Conservation (phyloP, 2,113 vertebrate genomes). For the Girardinichthys multiradiatus region DNA sequence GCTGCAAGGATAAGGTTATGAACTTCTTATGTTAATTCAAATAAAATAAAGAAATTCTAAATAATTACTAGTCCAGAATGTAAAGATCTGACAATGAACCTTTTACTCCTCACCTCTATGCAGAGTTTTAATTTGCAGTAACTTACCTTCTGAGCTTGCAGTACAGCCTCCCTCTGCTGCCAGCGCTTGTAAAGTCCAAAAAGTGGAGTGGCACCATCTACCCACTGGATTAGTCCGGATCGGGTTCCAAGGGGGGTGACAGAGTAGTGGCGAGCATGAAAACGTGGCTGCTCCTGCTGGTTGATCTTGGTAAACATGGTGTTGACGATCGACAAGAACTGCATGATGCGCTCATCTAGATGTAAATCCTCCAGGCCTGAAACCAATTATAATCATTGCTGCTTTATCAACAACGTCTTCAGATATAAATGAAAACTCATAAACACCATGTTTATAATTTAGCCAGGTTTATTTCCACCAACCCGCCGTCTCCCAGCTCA, state of each 20-base stretch:
- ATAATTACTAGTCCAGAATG: no score
- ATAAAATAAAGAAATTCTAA: background rate
- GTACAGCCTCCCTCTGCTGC: constrained; percentile 93
- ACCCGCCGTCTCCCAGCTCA: no score
- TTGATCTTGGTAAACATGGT: constrained; percentile 99
- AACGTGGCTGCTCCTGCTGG: constrained; percentile 92
- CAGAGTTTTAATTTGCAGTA: background rate
- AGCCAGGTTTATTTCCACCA: no score
- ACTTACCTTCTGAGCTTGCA: constrained; percentile 93
- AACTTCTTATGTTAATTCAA: background rate
- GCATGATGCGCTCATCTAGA: constrained; percentile 98
- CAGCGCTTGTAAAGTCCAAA: constrained; percentile 99
- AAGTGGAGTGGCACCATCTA: constrained; percentile 94
- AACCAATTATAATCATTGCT: background rate
- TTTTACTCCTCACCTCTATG: background rate
- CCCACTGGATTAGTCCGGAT: constrained; percentile 98
- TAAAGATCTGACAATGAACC: background rate
- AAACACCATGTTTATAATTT: no score
- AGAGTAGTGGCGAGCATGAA: constrained; percentile 95
- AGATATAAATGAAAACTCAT: no score
- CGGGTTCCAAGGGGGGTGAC: constrained; percentile 96
- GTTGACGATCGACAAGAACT: constrained; percentile 98
- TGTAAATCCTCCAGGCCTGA: constrained; percentile 96
- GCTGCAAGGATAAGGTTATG: background rate
- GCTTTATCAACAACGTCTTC: no score